Evolutionary conservation across 2,888 invertebrate genomes (phyloP).

Genomic region (Melangyna quadrimaculata): DNA sequence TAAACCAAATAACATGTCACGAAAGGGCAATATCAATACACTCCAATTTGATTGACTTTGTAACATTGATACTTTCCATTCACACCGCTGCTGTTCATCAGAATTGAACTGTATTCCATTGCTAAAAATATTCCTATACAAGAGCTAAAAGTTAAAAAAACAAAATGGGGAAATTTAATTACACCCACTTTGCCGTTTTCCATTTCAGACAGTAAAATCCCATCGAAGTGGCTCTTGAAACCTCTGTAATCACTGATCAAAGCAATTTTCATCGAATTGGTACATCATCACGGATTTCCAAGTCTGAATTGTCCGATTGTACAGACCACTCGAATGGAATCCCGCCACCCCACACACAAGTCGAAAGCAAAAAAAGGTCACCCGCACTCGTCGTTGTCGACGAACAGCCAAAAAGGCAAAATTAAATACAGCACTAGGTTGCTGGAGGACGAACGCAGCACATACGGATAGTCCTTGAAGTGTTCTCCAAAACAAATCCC

Average conservation of each 20-base stretch:
- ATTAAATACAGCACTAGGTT: conserved; percentile 40
- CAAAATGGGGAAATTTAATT: conserved; percentile 65
- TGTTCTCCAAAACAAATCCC: conserved; percentile 22
- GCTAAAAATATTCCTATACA: conserved; percentile 4
- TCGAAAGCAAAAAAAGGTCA: conserved; percentile 41
- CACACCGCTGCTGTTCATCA: neutral
- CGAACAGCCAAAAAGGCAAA: conserved; percentile 55
- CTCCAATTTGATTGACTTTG: conserved; percentile 51
- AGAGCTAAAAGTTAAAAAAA: conserved; percentile 28
- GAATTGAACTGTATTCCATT: conserved; percentile 18
- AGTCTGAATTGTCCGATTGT: conserved; percentile 70
- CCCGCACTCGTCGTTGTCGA: conserved; percentile 54
- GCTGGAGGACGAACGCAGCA: conserved; percentile 34
- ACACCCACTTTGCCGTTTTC: conserved; percentile 54
- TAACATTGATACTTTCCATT: conserved; percentile 23
- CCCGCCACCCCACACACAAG: neutral
- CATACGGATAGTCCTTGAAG: conserved; percentile 34
- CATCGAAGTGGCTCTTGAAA: conserved; percentile 61
- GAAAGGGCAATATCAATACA: conserved; percentile 40
- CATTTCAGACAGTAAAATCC: conserved; percentile 57
- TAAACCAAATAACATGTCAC: conserved; percentile 41
- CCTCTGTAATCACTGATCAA: conserved; percentile 67
- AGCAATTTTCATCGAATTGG: conserved; percentile 66
- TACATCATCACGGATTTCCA: conserved; percentile 71
- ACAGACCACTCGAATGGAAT: conserved; percentile 63